phyloP scores from a whole-genome alignment of 2,888 invertebrate genomes.

The Automeris io region DNA sequence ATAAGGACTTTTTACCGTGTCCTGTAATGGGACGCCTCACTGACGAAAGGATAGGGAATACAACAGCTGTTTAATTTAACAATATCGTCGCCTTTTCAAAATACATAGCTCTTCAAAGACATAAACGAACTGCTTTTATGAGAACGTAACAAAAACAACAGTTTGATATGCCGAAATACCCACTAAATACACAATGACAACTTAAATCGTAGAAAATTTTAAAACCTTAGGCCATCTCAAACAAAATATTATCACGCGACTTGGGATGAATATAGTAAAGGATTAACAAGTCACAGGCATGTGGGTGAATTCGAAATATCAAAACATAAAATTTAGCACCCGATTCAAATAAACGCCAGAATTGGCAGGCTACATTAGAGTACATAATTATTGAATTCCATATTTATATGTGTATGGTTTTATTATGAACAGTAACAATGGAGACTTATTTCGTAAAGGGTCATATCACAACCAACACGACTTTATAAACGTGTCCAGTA shows the following conservation, averaged over 20 bases:
- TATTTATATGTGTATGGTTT: no score
- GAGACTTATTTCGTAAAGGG: slow-evolving; percentile 27
- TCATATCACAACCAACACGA: slow-evolving; percentile 60
- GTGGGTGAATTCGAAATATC: slow-evolving; percentile 45
- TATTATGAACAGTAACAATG: slow-evolving; percentile 31
- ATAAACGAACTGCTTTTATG: neutral
- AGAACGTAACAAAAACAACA: neutral
- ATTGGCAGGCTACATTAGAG: slow-evolving; percentile 28
- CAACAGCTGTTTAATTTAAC: neutral
- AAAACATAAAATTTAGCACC: slow-evolving; percentile 41
- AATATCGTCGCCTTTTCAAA: neutral
- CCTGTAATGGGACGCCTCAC: no score
- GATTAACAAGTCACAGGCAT: slow-evolving; percentile 31
- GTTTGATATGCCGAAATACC: slow-evolving; percentile 36
- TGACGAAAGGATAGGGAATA: no score
- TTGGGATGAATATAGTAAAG: slow-evolving; percentile 13
- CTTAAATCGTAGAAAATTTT: slow-evolving; percentile 22
- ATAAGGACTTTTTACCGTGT: no score
- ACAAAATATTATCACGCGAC: slow-evolving; percentile 8
- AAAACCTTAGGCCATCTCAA: slow-evolving; percentile 29
- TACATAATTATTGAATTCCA: slow-evolving; percentile 17
- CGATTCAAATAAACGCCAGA: slow-evolving; percentile 33
- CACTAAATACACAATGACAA: slow-evolving; percentile 46
- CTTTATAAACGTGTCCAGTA: slow-evolving; percentile 34
- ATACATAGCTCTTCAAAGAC: slow-evolving; percentile 10